Conservation (phyloP, 2,797 vertebrate species). For the Sarcophilus harrisii region DNA sequence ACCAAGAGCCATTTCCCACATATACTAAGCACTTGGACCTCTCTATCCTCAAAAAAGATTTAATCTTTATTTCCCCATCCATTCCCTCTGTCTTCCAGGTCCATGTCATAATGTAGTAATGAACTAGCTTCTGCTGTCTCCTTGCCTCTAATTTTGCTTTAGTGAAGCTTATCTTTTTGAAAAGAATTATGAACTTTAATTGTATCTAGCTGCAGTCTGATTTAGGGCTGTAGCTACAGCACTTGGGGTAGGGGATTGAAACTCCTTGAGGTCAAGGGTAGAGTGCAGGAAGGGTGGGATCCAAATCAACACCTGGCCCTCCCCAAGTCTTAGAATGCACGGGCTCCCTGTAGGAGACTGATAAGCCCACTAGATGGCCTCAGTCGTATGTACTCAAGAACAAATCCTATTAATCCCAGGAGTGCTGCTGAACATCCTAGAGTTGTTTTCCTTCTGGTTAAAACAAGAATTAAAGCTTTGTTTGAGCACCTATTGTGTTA, state of each 20-base stretch:
- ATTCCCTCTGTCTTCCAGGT: neutral
- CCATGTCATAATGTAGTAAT: neutral
- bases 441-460: neutral
- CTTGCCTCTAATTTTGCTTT: neutral
- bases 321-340: neutral
- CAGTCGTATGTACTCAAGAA: constrained; percentile 4
- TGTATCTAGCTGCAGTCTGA: neutral
- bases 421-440: neutral
- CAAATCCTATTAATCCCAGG: neutral
- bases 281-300: neutral
- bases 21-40: neutral
- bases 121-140: neutral
- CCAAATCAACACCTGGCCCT: neutral
- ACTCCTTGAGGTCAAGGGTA: neutral
- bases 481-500: neutral
- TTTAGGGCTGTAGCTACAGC: neutral
- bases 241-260: neutral
- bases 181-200: neutral
- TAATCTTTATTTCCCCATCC: neutral
- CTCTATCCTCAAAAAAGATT: neutral
- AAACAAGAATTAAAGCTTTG: neutral
- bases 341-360: neutral
- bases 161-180: neutral
- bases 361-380: constrained; percentile 45
- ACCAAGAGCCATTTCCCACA: neutral